Base-by-base conservation (phyloP, 1,140 invertebrate genomes). In the Eueides isabella region DNA sequence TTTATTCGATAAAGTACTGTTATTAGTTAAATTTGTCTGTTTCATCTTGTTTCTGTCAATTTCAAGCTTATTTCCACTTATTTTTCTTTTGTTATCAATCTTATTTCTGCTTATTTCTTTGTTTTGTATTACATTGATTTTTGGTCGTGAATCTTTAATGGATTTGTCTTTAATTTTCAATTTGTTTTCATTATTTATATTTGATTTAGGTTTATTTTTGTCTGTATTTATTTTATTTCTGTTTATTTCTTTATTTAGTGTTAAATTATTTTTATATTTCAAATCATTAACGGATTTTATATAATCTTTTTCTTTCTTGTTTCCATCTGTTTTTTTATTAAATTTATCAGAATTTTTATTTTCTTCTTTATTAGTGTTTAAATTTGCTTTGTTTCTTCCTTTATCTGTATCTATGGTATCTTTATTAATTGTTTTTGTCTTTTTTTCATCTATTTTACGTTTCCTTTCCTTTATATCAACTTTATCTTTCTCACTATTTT, bases 51-150 rank as follows among this genome's bases (percentile, higher is more conserved):
- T 55, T 55, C 41, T 48, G n/a, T 48, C n/a, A 7, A 48, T 48
- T 48, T 48, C 41, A 48, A 55, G 26, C 23, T 26, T 55, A 26
- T 55, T 55, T 26, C 48, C 48, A 4, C 23, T 11, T 26, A 89
- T 87, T 65, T 87, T 89, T 16, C 61, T 61, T n/a, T 64, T 70
- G 12, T 68, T 48, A 23, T 30, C 41, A 69, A 26, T 72, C 66
- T 76, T 68, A 65, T 67, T 67, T 31, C 28, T 38, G 28, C 77
- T 77, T 31, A 48, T 55, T 74, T 28, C 75, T n/a, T 67, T 69
- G 44, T 64, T 75, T 64, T 38, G 35, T 38, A 61, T 30, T 12
- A 33, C 38, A 31, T 28, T 67, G 11, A 33, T 63, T 16, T 65
- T 70, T 23, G n/a, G n/a, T 63, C 65, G 63, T 19, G 69, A 72